Evolutionary conservation across 2,797 vertebrate species (phyloP).

Genomic region (Phylloscopus collybita): DNA sequence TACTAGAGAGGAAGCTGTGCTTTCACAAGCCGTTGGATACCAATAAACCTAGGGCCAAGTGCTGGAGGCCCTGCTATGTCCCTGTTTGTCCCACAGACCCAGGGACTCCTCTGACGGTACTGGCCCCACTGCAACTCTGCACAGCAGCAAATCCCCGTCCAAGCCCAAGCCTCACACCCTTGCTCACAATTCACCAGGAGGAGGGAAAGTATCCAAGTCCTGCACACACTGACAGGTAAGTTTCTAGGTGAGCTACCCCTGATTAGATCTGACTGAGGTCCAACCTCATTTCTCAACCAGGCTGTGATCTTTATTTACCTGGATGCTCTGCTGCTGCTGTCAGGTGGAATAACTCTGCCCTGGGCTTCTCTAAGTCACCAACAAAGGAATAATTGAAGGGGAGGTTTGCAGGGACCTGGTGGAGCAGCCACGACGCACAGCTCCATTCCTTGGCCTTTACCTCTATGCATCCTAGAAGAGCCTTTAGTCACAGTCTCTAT

Average conservation of each 20-base stretch:
- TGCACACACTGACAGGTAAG: background rate
- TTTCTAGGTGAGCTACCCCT: background rate
- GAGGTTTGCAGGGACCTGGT: background rate
- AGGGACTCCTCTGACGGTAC: background rate
- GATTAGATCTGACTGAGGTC: slow-evolving; percentile 17
- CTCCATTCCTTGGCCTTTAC: background rate
- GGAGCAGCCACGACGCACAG: background rate
- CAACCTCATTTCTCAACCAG: background rate
- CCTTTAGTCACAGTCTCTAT: background rate
- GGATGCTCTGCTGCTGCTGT: background rate
- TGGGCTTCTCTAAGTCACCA: background rate
- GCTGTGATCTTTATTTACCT: slow-evolving; percentile 31
- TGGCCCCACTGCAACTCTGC: background rate
- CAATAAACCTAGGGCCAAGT: background rate
- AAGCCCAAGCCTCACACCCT: background rate
- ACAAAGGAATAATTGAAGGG: background rate
- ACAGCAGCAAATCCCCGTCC: background rate
- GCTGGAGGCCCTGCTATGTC: background rate
- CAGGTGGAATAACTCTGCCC: background rate
- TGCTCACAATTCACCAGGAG: background rate
- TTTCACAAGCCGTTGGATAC: background rate
- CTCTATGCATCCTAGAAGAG: rapidly evolving
- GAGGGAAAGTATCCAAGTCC: background rate
- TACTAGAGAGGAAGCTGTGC: background rate
- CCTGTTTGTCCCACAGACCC: background rate